Evolutionary conservation across 1,140 invertebrate genomes (phyloP).

Genomic region (Lucilia sericata): DNA sequence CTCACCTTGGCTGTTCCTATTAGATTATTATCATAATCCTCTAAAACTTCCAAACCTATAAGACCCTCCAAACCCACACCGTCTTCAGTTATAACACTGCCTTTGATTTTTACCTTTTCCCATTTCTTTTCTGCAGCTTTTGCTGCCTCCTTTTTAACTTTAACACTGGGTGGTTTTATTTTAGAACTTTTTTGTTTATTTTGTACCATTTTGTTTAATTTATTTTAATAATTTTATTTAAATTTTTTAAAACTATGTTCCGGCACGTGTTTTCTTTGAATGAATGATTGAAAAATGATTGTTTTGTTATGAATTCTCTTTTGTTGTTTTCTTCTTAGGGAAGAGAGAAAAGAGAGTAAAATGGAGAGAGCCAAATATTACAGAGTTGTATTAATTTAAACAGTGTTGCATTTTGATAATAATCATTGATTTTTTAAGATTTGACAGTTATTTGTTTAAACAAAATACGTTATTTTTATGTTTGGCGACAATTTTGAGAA

Average conservation of each 20-base stretch:
- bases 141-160: constrained; percentile 32
- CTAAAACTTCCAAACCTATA: constrained; percentile 64
- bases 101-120: constrained; percentile 66
- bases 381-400: not conserved
- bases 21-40: constrained; percentile 59
- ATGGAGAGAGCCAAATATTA: too few species aligned
- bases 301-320: constrained; percentile 31
- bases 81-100: constrained; percentile 64
- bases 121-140: constrained; percentile 48
- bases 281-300: not conserved
- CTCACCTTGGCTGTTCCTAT: constrained; percentile 50
- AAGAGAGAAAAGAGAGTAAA: too few species aligned
- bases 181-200: constrained; percentile 36
- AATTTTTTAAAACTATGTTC: constrained; percentile 16
- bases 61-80: constrained; percentile 61
- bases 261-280: constrained; percentile 34
- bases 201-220: constrained; percentile 23
- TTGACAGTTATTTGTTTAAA: too few species aligned
- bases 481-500: too few species aligned
- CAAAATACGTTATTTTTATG: too few species aligned
- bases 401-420: not conserved
- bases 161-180: not conserved
- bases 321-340: not conserved
- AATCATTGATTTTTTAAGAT: too few species aligned
- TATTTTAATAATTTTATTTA: not conserved